Conservation (phyloP, 2,888 invertebrate genomes). For the Drosophila macrothrix region DNA sequence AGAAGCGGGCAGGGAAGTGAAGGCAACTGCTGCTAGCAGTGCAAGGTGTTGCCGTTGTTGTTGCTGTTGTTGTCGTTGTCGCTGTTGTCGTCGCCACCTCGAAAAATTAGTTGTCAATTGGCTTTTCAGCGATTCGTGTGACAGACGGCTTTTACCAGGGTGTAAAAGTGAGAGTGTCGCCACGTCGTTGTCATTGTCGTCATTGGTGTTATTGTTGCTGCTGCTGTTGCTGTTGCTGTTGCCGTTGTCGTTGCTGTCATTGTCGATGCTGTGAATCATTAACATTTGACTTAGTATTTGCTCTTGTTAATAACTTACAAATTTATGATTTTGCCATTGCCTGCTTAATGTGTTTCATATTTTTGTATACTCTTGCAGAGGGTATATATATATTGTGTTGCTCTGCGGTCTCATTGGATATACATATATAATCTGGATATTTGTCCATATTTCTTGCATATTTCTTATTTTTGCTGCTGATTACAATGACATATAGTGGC, state of each 20-base stretch:
- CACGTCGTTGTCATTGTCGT: constrained; percentile 20
- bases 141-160: constrained; percentile 72
- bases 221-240: background rate
- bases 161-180: constrained; percentile 59
- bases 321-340: constrained; percentile 61
- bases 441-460: background rate
- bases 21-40: constrained; percentile 13
- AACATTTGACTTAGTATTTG: constrained; percentile 52
- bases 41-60: constrained; percentile 64
- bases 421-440: background rate
- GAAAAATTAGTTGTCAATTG: constrained; percentile 74
- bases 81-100: constrained; percentile 58
- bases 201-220: background rate
- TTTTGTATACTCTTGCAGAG: background rate
- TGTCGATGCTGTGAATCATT: constrained; percentile 39
- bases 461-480: background rate
- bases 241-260: background rate
- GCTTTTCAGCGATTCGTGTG: constrained; percentile 65
- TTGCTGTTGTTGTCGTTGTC: constrained; percentile 23
- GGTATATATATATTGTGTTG: background rate
- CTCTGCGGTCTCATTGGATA: background rate
- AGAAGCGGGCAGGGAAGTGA: background rate
- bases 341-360: constrained; percentile 8
- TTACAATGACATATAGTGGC: background rate
- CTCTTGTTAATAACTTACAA: constrained; percentile 64